A percentile compares a stretch with the other conserved stretches of the same genome.
Evolutionary conservation across 2,797 vertebrate genomes (phyloP).

Genomic region (Meriones psammophilus): DNA sequence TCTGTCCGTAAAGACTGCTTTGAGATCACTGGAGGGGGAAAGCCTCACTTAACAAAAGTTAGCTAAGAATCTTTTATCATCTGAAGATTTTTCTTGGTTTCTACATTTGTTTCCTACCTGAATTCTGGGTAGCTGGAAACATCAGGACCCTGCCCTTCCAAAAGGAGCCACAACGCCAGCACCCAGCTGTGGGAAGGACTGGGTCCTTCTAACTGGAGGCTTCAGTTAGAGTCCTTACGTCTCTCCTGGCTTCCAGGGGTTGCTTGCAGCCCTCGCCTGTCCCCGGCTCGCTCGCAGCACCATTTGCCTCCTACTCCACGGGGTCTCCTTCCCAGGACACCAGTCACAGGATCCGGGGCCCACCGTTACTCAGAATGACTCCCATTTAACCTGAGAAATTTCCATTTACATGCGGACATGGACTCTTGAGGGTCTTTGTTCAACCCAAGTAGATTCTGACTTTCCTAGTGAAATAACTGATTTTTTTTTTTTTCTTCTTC

Average conservation of each 20-base stretch:
- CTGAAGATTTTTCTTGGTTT: not conserved
- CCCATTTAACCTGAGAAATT: not conserved
- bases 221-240: not conserved
- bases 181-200: not conserved
- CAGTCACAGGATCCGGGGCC: not conserved
- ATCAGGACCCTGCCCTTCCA: not conserved
- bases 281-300: not conserved
- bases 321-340: not conserved
- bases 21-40: constrained; percentile 14
- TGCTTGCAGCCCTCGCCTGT: not conserved
- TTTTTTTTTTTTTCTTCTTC: not conserved
- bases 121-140: not conserved
- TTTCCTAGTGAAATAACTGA: not conserved
- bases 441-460: not conserved
- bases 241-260: not conserved
- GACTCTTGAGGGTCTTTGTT: not conserved
- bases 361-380: not conserved
- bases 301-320: not conserved
- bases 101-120: not conserved
- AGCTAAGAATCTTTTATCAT: not conserved
- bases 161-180: not conserved
- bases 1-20: not conserved
- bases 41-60: not conserved
- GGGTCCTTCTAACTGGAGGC: not conserved
- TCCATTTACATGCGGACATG: not conserved